A percentile compares a stretch with the other conserved stretches of the same genome.
These are phyloP conservation scores for Watsonalla binaria DNA, from an alignment of 2,888 invertebrate species.

Conservation along the genomic window DNA sequence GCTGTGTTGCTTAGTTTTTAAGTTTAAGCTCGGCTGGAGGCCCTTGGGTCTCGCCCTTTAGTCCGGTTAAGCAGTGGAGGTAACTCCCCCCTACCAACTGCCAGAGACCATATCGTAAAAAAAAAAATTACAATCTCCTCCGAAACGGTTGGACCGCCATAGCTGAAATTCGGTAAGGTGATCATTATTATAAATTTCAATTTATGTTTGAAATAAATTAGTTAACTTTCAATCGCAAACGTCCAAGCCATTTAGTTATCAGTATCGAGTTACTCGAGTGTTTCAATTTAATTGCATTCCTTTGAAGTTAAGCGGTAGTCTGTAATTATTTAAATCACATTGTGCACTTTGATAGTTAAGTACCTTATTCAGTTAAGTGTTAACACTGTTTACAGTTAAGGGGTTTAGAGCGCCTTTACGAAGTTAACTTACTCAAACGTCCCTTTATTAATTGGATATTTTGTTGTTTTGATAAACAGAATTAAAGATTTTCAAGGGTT, in stretches of 20 bases:
- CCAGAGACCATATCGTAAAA: no score
- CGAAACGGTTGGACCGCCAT: no score
- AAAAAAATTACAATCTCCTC: no score
- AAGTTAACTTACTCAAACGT: not conserved
- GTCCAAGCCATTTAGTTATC: not conserved
- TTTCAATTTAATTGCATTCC: slow-evolving; percentile 26
- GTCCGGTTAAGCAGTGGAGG: no score
- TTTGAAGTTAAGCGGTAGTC: slow-evolving; percentile 27
- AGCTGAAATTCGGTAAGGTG: no score
- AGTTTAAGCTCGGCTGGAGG: no score
- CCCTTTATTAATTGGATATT: not conserved
- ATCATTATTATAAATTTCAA: no score
- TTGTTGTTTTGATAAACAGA: not conserved
- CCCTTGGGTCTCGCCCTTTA: no score
- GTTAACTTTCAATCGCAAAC: no score
- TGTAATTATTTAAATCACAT: slow-evolving; percentile 34
- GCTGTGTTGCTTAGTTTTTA: no score
- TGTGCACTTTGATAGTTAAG: slow-evolving; percentile 34
- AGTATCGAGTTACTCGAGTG: slow-evolving; percentile 13
- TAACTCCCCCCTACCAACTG: no score
- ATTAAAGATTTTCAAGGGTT: not conserved
- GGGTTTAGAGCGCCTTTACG: not conserved
- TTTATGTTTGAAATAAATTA: no score
- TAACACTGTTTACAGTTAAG: not conserved
- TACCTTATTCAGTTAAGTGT: slow-evolving; percentile 1